A percentile compares a stretch with the other conserved stretches of the same genome.
phyloP scores from a whole-genome alignment of 2,888 invertebrate genomes.

The Lasioglossum morio region DNA sequence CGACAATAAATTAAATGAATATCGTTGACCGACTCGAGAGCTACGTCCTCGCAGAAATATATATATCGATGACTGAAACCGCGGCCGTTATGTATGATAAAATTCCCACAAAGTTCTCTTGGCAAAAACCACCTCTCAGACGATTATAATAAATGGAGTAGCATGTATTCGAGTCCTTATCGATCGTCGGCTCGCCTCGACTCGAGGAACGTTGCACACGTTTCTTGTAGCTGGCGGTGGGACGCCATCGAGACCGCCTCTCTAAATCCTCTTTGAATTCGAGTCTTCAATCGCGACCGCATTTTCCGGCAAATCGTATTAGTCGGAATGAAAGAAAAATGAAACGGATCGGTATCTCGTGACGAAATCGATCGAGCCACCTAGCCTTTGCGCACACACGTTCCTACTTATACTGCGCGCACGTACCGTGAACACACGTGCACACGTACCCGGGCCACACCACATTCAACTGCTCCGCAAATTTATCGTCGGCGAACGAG shows the following conservation, averaged over 20 bases:
- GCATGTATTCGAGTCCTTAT: neutral
- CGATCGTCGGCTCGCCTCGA: neutral
- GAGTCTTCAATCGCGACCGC: constrained; percentile 14
- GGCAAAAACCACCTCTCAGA: neutral
- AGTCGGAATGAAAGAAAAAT: neutral
- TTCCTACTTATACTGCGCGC: neutral
- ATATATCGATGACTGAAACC: too few relatives aligned
- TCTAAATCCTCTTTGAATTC: neutral
- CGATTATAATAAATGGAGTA: neutral
- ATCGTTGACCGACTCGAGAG: too few relatives aligned
- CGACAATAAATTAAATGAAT: too few relatives aligned
- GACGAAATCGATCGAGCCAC: neutral
- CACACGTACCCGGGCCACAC: too few relatives aligned
- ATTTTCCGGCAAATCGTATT: neutral
- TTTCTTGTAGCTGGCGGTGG: neutral
- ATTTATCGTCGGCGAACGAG: neutral
- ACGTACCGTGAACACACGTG: neutral
- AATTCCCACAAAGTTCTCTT: neutral
- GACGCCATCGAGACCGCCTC: neutral
- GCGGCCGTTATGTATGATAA: neutral
- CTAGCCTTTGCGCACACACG: too few relatives aligned
- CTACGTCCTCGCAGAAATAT: too few relatives aligned
- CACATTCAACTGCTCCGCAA: neutral
- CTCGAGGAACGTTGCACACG: neutral
- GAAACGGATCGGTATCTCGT: neutral